A percentile compares a stretch with the other conserved stretches of the same genome.
These are phyloP conservation scores for Porites lobata DNA, from an alignment of 92 coral and sea anemone species.

Conservation along the genomic window DNA sequence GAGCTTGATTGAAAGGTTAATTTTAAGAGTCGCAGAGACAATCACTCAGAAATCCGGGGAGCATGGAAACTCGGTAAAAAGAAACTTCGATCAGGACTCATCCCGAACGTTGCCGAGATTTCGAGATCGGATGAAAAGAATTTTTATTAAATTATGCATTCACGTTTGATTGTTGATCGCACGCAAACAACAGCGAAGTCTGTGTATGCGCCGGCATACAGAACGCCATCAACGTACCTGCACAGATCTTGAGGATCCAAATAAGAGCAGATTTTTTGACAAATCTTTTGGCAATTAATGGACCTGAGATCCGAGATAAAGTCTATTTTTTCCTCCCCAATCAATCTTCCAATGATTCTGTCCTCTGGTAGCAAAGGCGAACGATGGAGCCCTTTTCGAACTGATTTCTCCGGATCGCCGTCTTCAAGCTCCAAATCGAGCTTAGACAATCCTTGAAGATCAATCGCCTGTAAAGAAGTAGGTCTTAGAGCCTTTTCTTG, in stretches of 20 bases:
- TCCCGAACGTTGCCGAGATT: no score
- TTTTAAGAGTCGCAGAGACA: no score
- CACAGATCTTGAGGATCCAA: slow-evolving; percentile 71
- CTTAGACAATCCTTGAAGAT: slow-evolving; percentile 52
- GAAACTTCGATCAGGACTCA: no score
- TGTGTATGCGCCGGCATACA: no score
- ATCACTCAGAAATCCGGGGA: no score
- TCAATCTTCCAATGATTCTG: slow-evolving; percentile 59
- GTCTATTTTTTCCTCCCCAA: slow-evolving; percentile 55
- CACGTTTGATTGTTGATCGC: not conserved
- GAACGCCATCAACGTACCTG: slow-evolving; percentile 60
- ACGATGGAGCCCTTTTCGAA: slow-evolving; percentile 31
- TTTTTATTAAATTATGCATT: slow-evolving; percentile 4
- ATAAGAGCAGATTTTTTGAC: slow-evolving; percentile 69
- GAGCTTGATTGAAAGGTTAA: no score
- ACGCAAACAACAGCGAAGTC: not conserved
- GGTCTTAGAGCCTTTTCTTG: slow-evolving; percentile 53
- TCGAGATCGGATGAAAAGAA: no score
- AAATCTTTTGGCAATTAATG: slow-evolving; percentile 64
- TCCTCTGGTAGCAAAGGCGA: slow-evolving; percentile 69
- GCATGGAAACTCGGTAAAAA: no score
- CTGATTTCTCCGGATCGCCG: slow-evolving; percentile 18
- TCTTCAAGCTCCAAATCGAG: slow-evolving; percentile 58
- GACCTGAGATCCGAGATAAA: slow-evolving; percentile 65
- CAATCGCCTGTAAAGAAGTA: slow-evolving; percentile 18